phyloP scores from a whole-genome alignment of 2,797 vertebrate genomes.

The Rhodeus uyekii region DNA sequence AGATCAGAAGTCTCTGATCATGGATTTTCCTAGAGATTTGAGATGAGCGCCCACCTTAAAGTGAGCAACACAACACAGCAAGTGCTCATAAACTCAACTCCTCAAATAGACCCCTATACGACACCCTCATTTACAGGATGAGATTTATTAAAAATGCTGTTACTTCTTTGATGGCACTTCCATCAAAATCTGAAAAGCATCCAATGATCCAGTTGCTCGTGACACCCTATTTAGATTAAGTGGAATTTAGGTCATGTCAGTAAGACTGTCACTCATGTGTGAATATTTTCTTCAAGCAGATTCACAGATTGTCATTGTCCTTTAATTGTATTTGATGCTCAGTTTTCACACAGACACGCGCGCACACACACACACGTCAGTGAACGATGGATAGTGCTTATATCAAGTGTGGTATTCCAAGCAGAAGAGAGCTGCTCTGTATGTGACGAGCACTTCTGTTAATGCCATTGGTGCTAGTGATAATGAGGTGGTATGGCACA shows the following conservation, averaged over 20 bases:
- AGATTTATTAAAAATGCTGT: neutral
- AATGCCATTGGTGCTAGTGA: constrained; percentile 30
- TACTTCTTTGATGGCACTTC: neutral
- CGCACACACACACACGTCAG: no score
- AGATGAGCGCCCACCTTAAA: neutral
- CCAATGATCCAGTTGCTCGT: neutral
- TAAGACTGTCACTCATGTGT: neutral
- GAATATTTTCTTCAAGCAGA: neutral
- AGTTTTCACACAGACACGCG: neutral
- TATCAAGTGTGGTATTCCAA: neutral
- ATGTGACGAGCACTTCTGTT: constrained; percentile 1
- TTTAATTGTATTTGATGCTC: neutral
- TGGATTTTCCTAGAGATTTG: constrained; percentile 19
- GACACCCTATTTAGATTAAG: neutral
- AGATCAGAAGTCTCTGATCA: constrained; percentile 10
- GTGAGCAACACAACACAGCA: neutral
- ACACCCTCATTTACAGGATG: neutral
- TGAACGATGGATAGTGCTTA: neutral
- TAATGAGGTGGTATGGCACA: constrained; percentile 4
- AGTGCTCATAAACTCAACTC: constrained; percentile 1
- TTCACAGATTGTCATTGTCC: neutral
- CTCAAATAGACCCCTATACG: neutral
- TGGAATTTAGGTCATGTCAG: neutral
- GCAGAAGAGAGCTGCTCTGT: neutral
- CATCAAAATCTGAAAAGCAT: constrained; percentile 3